Conservation (phyloP, 1,140 invertebrate genomes). For the Rhyzopertha dominica region DNA sequence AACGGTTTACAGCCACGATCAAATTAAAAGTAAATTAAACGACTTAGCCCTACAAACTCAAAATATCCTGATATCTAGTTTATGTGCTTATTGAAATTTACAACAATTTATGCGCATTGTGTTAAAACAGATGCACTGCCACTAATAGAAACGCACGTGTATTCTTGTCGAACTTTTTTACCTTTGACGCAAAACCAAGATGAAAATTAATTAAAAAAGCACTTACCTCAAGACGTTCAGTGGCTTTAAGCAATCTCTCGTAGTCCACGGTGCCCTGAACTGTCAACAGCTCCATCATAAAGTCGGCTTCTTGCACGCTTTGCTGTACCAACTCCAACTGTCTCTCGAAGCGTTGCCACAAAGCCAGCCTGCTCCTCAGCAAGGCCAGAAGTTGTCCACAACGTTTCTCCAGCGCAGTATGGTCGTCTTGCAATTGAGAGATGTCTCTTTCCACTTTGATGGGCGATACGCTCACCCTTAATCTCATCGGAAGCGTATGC, state of each 20-base stretch:
- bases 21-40: too few species aligned
- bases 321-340: constrained; percentile 73
- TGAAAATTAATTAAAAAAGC: constrained; percentile 10
- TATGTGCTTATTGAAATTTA: too few species aligned
- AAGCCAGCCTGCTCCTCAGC: constrained; percentile 57
- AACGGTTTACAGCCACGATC: too few species aligned
- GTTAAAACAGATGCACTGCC: too few species aligned
- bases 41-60: too few species aligned
- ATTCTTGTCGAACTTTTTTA: too few species aligned
- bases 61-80: too few species aligned
- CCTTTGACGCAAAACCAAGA: too few species aligned
- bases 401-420: constrained; percentile 62
- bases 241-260: constrained; percentile 71
- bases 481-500: constrained; percentile 66
- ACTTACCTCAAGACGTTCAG: constrained; percentile 72
- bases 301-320: constrained; percentile 74
- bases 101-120: too few species aligned
- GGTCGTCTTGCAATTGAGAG: constrained; percentile 65
- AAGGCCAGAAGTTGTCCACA: constrained; percentile 59
- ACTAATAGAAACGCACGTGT: too few species aligned
- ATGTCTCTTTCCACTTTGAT: constrained; percentile 68
- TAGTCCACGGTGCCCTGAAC: constrained; percentile 78
- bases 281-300: constrained; percentile 76
- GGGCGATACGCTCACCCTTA: constrained; percentile 68
- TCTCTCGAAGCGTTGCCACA: constrained; percentile 70